Conservation (phyloP, 2,888 invertebrate genomes). For the Drosophila testacea region DNA sequence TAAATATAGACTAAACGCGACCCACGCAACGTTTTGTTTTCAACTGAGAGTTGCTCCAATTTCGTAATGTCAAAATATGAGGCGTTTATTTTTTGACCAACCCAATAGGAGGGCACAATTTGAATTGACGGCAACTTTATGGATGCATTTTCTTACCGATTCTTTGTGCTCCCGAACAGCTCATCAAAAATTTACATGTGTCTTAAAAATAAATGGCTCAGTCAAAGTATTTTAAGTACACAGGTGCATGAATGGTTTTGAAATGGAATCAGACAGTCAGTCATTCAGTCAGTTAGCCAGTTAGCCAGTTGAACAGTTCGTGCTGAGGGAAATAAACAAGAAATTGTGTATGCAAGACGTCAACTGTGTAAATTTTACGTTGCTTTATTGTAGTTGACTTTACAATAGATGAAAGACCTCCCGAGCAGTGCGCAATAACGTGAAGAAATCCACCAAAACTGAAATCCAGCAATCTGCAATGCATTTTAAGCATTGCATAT, state of each 20-base stretch:
- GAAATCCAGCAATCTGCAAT: conserved; percentile 35
- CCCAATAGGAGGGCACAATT: conserved; percentile 5
- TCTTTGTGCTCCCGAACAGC: conserved; percentile 31
- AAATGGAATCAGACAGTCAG: conserved; percentile 45
- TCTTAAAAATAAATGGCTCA: conserved; percentile 45
- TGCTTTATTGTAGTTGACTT: conserved; percentile 42
- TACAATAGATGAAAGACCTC: conserved; percentile 60
- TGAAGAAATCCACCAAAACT: conserved; percentile 61
- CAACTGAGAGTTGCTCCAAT: conserved; percentile 65
- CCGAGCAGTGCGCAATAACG: conserved; percentile 42
- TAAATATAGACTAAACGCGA: conserved; percentile 66
- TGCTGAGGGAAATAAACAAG: conserved; percentile 52
- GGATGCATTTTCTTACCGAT: conserved; percentile 5
- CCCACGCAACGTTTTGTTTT: conserved; percentile 71
- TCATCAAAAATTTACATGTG: conserved; percentile 33
- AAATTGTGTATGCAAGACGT: conserved; percentile 71
- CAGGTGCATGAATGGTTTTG: conserved; percentile 67
- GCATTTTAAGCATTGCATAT: conserved; percentile 51
- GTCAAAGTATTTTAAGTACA: conserved; percentile 37
- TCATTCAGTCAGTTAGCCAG: conserved; percentile 23
- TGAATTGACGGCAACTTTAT: conserved; percentile 11
- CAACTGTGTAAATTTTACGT: conserved; percentile 45
- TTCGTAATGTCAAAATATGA: conserved; percentile 63
- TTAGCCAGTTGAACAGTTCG: conserved; percentile 27
- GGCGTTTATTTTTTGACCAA: conserved; percentile 28